Evolutionary conservation across 1,140 invertebrate species (phyloP).

Genomic region (Pseudomyrmex cubaensis): DNA sequence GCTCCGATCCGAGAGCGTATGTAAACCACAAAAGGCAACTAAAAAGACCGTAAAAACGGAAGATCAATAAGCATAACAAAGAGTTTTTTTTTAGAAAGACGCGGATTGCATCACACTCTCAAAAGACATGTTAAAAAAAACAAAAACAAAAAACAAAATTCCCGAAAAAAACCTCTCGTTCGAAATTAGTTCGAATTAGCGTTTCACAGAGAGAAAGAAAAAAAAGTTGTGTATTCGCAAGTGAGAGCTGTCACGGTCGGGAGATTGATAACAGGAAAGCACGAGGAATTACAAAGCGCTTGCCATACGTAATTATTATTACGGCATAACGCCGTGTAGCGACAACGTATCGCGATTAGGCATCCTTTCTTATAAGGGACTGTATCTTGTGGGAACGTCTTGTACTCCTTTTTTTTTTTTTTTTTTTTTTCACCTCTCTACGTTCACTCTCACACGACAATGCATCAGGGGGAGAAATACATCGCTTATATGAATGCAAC

Average conservation of each 20-base stretch:
- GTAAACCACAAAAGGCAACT: background rate
- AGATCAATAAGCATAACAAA: too few relatives aligned
- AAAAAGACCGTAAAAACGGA: too few relatives aligned
- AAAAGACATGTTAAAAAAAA: background rate
- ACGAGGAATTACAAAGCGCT: background rate
- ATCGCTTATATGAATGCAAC: conserved; percentile 44
- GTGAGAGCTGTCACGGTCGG: background rate
- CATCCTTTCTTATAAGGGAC: conserved; percentile 1
- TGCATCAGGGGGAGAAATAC: conserved; percentile 29
- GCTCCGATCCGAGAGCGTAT: background rate
- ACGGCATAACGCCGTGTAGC: conserved; percentile 13
- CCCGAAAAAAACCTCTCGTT: background rate
- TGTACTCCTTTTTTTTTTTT: background rate
- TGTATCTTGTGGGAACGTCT: conserved; percentile 53
- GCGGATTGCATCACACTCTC: background rate
- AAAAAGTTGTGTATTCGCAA: background rate
- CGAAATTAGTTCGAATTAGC: background rate
- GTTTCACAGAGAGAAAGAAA: background rate
- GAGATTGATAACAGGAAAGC: background rate
- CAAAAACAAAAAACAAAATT: background rate
- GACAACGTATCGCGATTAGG: conserved; percentile 16
- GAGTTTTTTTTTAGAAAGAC: too few relatives aligned
- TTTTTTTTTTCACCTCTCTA: conserved; percentile 32
- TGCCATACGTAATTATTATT: conserved; percentile 43
- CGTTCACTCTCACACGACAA: conserved; percentile 40